Percentiles rank a stretch among this genome's conserved stretches.
Conservation (phyloP, 2,797 vertebrate genomes). For the Eulemur mongoz region DNA sequence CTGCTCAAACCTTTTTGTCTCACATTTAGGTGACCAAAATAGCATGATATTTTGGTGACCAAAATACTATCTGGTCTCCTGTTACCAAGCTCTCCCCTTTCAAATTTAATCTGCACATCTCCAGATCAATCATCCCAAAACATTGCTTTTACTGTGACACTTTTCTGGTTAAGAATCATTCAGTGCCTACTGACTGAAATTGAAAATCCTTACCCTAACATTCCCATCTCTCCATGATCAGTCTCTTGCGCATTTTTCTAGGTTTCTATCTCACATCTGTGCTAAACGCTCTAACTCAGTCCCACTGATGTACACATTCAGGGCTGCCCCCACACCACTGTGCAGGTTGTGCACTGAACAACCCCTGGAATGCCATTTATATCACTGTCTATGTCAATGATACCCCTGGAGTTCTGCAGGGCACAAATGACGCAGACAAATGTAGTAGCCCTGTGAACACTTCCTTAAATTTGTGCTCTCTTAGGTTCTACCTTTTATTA, state of each 20-base stretch:
- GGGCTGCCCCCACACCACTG: background rate
- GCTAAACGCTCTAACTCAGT: background rate
- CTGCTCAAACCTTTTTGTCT: background rate
- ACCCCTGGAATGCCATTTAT: background rate
- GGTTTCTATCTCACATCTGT: background rate
- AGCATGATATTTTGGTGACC: background rate
- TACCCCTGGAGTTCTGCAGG: background rate
- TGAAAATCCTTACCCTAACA: background rate
- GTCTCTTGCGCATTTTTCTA: background rate
- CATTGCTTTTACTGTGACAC: background rate
- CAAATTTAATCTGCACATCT: background rate
- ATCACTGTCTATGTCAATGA: background rate
- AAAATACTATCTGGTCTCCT: constrained; percentile 1
- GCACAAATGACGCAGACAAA: background rate
- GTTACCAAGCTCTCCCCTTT: background rate
- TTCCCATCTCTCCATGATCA: background rate
- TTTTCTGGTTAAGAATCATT: constrained; percentile 1
- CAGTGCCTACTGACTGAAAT: background rate
- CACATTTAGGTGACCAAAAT: background rate
- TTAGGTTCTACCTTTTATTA: background rate
- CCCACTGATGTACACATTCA: background rate
- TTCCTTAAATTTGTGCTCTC: background rate
- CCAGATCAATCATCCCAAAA: background rate
- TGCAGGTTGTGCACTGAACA: background rate
- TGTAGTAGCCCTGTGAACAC: background rate